phyloP scores from a whole-genome alignment of 2,797 vertebrate species.

The Brachyrhaphis roseni region DNA sequence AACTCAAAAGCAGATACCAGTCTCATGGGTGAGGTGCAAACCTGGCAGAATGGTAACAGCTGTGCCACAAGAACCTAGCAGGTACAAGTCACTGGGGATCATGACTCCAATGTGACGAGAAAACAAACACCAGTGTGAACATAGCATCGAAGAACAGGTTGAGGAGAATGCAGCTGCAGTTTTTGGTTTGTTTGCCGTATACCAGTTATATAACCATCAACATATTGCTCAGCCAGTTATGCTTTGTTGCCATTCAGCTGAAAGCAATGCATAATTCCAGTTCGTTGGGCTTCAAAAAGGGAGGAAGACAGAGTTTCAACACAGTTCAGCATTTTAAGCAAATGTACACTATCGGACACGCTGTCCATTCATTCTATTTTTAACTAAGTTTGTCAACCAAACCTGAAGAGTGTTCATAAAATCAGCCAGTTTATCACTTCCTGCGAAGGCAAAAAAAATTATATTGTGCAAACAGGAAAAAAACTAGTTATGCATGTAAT shows the following conservation, averaged over 20 bases:
- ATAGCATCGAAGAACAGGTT: conserved; percentile 21
- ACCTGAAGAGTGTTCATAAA: background rate
- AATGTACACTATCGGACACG: background rate
- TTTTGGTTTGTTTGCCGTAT: conserved; percentile 39
- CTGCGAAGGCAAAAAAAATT: background rate
- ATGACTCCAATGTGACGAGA: conserved; percentile 37
- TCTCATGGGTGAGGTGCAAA: conserved; percentile 38
- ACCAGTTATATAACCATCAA: conserved; percentile 54
- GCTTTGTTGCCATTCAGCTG: conserved; percentile 49
- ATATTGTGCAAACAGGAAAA: background rate
- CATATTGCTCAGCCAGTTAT: conserved; percentile 56
- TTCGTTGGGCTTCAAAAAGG: conserved; percentile 42
- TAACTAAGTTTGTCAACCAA: background rate
- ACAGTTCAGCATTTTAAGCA: background rate
- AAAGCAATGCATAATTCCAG: conserved; percentile 61
- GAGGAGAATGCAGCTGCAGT: conserved; percentile 26
- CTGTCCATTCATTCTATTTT: background rate
- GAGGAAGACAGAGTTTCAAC: background rate
- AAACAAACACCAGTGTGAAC: conserved; percentile 16
- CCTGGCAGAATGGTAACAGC: conserved; percentile 61
- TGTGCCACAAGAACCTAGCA: conserved; percentile 45
- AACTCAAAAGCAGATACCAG: conserved; percentile 57
- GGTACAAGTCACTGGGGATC: conserved; percentile 35
- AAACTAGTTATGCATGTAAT: background rate
- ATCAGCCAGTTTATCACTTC: background rate